Percentiles rank a stretch among this genome's conserved stretches.
These are phyloP conservation scores for Parnassius glacialis DNA, from an alignment of 2,888 invertebrate genomes.

Conservation along the genomic window DNA sequence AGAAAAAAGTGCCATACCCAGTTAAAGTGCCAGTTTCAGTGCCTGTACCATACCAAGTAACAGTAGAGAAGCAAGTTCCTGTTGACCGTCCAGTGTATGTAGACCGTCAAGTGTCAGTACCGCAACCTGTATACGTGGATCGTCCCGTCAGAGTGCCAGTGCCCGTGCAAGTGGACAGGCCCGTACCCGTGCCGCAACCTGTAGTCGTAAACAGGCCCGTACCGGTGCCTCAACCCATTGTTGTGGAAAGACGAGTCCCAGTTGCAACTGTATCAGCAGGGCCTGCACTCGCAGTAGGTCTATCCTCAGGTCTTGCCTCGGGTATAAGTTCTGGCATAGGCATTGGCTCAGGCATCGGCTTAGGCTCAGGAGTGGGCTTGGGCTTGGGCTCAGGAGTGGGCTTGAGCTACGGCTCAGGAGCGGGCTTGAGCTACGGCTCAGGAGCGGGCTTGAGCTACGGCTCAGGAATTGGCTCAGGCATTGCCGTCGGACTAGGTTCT, in stretches of 20 bases:
- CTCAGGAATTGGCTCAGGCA: conserved; percentile 31
- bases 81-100: conserved; percentile 82
- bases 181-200: conserved; percentile 55
- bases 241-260: conserved; percentile 52
- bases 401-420: conserved; percentile 19
- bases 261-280: conserved; percentile 39
- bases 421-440: conserved; percentile 26
- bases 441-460: conserved; percentile 25
- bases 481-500: conserved; percentile 23
- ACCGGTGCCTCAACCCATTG: conserved; percentile 62
- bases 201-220: conserved; percentile 51
- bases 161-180: conserved; percentile 81
- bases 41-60: conserved; percentile 82
- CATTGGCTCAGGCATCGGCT: conserved; percentile 12
- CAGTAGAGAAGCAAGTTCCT: conserved; percentile 79
- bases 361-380: conserved; percentile 20
- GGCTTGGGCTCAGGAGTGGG: conserved; percentile 21
- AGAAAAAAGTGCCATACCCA: conserved; percentile 72
- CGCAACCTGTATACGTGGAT: conserved; percentile 78
- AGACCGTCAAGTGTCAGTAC: conserved; percentile 75
- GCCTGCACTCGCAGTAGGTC: conserved; percentile 31
- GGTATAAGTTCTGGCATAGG: conserved; percentile 15
- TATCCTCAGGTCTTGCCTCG: conserved; percentile 19
- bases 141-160: conserved; percentile 81
- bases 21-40: conserved; percentile 77